These are phyloP conservation scores for Neomicropteryx cornuta DNA, from an alignment of 1,140 invertebrate genomes.

Conservation along the genomic window DNA sequence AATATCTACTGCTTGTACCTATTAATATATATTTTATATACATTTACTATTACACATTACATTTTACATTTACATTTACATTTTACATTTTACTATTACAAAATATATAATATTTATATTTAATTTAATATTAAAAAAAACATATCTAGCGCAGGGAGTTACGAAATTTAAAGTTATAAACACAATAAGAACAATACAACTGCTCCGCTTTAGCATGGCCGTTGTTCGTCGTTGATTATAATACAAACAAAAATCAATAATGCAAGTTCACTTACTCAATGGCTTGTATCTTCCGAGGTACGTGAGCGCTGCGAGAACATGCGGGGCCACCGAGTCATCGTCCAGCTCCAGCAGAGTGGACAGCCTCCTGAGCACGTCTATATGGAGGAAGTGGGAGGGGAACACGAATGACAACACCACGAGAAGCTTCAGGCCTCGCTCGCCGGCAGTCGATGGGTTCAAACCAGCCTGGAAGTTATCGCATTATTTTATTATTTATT, in stretches of 20 bases:
- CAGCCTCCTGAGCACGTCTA: constrained; percentile 71
- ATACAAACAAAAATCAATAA: constrained; percentile 2
- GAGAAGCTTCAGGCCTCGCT: constrained; percentile 70
- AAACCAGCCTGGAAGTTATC: constrained; percentile 71
- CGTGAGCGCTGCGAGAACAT: constrained; percentile 74
- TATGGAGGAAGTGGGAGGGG: constrained; percentile 82
- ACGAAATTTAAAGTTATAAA: too few relatives aligned
- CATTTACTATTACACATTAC: too few relatives aligned
- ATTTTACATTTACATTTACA: too few relatives aligned
- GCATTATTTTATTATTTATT: too few relatives aligned
- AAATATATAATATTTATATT: too few relatives aligned
- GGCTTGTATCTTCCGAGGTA: constrained; percentile 79
- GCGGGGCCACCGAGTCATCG: constrained; percentile 72
- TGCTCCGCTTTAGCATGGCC: too few relatives aligned
- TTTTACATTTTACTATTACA: too few relatives aligned
- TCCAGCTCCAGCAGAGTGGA: constrained; percentile 67
- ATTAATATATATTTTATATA: too few relatives aligned
- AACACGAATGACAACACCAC: constrained; percentile 81
- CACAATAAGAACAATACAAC: too few relatives aligned
- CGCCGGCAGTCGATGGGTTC: constrained; percentile 66
- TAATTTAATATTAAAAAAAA: too few relatives aligned
- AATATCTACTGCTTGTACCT: too few relatives aligned
- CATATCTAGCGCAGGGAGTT: too few relatives aligned
- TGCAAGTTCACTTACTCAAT: constrained; percentile 43
- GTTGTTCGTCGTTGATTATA: not conserved